Percentiles rank a stretch among this genome's conserved stretches.
Conservation (phyloP, 2,113 vertebrate species). For the Ptilorrhoa leucosticta region DNA sequence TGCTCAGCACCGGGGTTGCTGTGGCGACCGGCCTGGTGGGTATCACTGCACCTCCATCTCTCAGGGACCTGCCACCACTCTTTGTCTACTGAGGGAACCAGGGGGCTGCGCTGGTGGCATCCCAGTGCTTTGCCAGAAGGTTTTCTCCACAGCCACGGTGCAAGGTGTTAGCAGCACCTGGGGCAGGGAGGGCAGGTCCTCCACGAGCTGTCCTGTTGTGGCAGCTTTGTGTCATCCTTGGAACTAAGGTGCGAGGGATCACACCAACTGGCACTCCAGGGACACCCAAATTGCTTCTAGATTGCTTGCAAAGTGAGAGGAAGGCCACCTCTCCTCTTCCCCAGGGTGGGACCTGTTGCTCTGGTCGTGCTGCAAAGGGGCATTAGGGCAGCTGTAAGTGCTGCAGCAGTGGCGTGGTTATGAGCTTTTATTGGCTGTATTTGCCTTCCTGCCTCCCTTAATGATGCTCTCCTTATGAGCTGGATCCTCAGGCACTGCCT, state of each 20-base stretch:
- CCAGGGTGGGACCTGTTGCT: rapidly evolving
- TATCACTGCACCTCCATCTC: not conserved
- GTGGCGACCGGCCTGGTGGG: constrained; percentile 39
- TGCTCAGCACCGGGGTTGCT: constrained; percentile 34
- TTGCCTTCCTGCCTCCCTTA: not conserved
- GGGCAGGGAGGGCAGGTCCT: not conserved
- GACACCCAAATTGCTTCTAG: not conserved
- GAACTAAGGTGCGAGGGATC: not conserved
- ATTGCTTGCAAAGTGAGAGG: not conserved
- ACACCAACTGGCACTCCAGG: too few relatives aligned
- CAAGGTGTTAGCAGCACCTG: not conserved
- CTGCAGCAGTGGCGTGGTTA: not conserved
- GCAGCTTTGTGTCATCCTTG: not conserved
- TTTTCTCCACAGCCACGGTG: not conserved
- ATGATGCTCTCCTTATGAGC: not conserved
- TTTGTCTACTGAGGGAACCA: not conserved
- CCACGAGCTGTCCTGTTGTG: not conserved
- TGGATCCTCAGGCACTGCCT: not conserved
- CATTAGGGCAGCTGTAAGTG: not conserved
- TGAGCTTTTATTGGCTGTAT: not conserved
- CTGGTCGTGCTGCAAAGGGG: not conserved
- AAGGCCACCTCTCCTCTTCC: not conserved
- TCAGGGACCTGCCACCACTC: not conserved
- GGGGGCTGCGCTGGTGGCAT: not conserved
- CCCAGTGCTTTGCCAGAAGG: not conserved